Conservation (phyloP, 2,888 invertebrate species). For the Scaptodrosophila latifasciaeformis region DNA sequence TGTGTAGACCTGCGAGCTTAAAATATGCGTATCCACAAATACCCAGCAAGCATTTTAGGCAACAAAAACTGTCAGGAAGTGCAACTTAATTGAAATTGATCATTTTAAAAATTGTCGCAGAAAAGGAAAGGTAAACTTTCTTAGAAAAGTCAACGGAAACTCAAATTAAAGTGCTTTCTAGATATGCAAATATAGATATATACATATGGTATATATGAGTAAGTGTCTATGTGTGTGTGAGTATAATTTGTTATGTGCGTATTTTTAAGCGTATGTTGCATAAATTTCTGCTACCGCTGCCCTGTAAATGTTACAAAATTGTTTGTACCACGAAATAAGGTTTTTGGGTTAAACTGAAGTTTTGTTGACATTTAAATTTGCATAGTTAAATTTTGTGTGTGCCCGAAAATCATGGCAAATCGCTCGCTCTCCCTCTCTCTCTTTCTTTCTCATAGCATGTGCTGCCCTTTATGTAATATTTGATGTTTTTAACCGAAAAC, state of each 20-base stretch:
- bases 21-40: conserved; percentile 26
- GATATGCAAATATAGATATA: conserved; percentile 5
- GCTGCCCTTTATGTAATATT: too few species aligned
- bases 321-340: conserved; percentile 50
- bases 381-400: conserved; percentile 55
- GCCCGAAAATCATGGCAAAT: not conserved
- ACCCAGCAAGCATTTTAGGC: not conserved
- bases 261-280: conserved; percentile 33
- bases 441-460: too few species aligned
- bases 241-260: not conserved
- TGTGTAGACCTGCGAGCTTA: too few species aligned
- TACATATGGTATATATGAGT: conserved; percentile 13
- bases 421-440: too few species aligned
- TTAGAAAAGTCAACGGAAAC: not conserved
- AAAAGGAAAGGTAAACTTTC: not conserved
- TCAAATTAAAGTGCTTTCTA: not conserved
- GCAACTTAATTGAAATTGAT: too few species aligned
- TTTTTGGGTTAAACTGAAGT: conserved; percentile 67
- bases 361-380: conserved; percentile 67
- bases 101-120: too few species aligned
- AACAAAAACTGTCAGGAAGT: not conserved
- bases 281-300: conserved; percentile 20
- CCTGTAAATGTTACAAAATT: conserved; percentile 43
- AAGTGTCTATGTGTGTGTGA: not conserved
- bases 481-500: conserved; percentile 58